Conservation (phyloP, 2,113 vertebrate species). For the Noctilio leporinus region DNA sequence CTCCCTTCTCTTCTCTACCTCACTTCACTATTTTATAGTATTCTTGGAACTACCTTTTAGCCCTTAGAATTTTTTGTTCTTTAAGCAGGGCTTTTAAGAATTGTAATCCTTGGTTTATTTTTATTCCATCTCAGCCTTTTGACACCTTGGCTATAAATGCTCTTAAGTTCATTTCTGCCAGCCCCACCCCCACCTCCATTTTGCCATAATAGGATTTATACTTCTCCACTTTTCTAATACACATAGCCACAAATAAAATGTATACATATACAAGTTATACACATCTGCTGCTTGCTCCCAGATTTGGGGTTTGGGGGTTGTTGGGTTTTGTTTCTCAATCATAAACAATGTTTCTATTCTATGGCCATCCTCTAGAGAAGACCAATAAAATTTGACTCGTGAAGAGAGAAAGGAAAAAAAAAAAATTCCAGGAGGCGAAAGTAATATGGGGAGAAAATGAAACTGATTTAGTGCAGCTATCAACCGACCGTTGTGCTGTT, state of each 20-base stretch:
- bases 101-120: slow-evolving; percentile 40
- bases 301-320: background rate
- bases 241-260: background rate
- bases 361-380: background rate
- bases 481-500: slow-evolving; percentile 75
- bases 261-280: background rate
- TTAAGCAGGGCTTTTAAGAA: slow-evolving; percentile 47
- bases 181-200: background rate
- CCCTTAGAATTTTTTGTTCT: slow-evolving; percentile 46
- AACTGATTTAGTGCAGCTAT: slow-evolving; percentile 83
- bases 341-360: slow-evolving; percentile 38
- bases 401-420: slow-evolving; percentile 44
- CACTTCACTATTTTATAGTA: background rate
- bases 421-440: slow-evolving; percentile 69
- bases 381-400: slow-evolving; percentile 71
- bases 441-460: slow-evolving; percentile 78
- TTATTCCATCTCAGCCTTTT: slow-evolving; percentile 60
- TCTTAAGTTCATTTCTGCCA: accelerated
- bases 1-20: background rate
- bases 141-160: slow-evolving; percentile 7
- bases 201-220: slow-evolving; percentile 9
- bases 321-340: slow-evolving; percentile 53
- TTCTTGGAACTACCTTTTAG: background rate
- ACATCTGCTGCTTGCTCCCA: background rate
- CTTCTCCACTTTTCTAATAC: background rate